Percentiles rank a stretch among this genome's conserved stretches.
Conservation (phyloP, 2,113 vertebrate species). For the Syrrhaptes paradoxus region DNA sequence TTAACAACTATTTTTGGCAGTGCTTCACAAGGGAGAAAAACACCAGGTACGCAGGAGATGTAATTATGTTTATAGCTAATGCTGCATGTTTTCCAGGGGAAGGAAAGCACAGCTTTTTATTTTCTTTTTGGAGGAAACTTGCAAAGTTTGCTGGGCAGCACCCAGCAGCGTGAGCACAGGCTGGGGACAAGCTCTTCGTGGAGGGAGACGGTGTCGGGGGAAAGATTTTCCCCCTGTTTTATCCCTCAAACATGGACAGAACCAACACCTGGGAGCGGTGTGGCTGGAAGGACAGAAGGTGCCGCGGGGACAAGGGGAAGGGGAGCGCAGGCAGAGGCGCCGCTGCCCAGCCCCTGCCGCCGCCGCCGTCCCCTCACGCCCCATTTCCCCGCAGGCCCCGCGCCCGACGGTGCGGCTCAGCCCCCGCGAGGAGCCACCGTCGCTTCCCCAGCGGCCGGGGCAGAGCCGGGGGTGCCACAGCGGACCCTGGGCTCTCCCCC, state of each 20-base stretch:
- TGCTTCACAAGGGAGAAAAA: not conserved
- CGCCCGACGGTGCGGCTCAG: not conserved
- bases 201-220: not conserved
- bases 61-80: not conserved
- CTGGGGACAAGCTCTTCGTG: not conserved
- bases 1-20: not conserved
- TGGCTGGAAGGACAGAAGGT: no score
- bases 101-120: not conserved
- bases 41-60: not conserved
- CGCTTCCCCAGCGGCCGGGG: not conserved
- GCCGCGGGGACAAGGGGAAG: no score
- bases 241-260: rapidly evolving
- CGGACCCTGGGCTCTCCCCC: no score
- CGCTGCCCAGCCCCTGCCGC: not conserved
- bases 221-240: not conserved
- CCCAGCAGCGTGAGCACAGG: rapidly evolving
- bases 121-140: not conserved
- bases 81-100: not conserved
- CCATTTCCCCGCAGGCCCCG: not conserved
- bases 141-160: not conserved
- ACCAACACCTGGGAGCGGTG: not conserved
- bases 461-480: no score
- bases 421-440: not conserved
- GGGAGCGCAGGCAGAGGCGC: not conserved
- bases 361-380: not conserved